These are phyloP conservation scores for Lucilia cuprina DNA, from an alignment of 1,140 invertebrate genomes.

Conservation along the genomic window DNA sequence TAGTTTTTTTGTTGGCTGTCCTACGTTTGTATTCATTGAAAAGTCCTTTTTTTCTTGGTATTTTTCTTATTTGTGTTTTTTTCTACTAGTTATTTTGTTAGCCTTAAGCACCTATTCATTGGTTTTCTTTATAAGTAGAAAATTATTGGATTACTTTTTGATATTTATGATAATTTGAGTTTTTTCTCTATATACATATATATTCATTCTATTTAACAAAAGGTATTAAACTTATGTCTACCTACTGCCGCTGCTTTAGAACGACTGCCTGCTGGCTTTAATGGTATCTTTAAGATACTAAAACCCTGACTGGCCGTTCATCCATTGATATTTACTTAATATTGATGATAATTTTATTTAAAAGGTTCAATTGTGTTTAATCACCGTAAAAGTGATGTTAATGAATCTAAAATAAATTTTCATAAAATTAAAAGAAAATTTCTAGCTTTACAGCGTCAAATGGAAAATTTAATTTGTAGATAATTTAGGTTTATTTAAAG, in stretches of 20 bases:
- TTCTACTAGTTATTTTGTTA: background rate
- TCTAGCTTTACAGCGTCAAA: background rate
- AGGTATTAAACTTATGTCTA: background rate
- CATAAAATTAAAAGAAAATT: background rate
- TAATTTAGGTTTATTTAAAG: background rate
- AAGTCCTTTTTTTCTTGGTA: background rate
- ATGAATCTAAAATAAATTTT: constrained; percentile 27
- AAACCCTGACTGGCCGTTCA: background rate
- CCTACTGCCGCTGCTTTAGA: background rate
- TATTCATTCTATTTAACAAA: background rate
- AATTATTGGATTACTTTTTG: constrained; percentile 34
- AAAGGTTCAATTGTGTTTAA: constrained; percentile 38
- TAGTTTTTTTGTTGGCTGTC: no score
- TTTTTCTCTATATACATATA: constrained; percentile 43
- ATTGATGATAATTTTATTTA: constrained; percentile 46
- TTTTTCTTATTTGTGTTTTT: background rate
- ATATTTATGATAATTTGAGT: constrained; percentile 34
- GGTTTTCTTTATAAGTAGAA: constrained; percentile 39
- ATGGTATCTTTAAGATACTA: background rate
- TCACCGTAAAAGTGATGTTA: constrained; percentile 33
- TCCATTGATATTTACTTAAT: background rate
- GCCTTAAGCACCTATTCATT: constrained; percentile 38
- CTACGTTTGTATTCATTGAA: background rate
- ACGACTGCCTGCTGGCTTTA: background rate
- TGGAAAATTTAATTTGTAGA: background rate